Conservation (phyloP, 2,113 vertebrate species). For the Paramormyrops kingsleyae region DNA sequence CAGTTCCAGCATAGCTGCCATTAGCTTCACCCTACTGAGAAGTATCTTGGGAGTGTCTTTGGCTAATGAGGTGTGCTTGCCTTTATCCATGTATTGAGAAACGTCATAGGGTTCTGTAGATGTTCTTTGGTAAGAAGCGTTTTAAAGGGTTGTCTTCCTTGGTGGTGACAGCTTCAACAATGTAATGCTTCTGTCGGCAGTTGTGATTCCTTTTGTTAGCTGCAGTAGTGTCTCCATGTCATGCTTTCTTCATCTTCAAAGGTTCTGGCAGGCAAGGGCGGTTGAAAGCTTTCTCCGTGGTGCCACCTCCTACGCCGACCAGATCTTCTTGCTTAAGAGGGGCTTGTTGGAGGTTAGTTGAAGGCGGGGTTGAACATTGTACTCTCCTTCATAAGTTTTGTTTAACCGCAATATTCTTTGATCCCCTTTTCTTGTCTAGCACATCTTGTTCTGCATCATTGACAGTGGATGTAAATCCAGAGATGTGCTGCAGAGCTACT, state of each 20-base stretch:
- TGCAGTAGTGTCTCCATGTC: not conserved
- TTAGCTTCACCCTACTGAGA: not conserved
- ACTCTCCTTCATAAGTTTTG: not conserved
- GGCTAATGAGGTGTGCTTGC: not conserved
- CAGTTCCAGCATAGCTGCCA: not conserved
- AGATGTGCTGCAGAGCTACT: slow-evolving; percentile 97
- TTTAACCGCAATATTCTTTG: not conserved
- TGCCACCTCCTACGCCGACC: slow-evolving; percentile 95
- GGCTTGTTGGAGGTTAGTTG: slow-evolving; percentile 85
- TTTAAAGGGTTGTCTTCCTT: not conserved
- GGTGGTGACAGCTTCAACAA: not conserved
- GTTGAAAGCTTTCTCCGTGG: slow-evolving; percentile 97
- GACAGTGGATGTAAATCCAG: slow-evolving; percentile 94
- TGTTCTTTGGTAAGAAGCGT: not conserved
- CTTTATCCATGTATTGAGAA: not conserved
- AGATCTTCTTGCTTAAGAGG: slow-evolving; percentile 96
- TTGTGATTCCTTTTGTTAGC: not conserved
- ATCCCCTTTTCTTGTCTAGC: slow-evolving; percentile 51
- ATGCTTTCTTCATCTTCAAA: slow-evolving; percentile 35
- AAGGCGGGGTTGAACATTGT: not conserved
- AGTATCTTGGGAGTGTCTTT: not conserved
- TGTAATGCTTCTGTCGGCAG: not conserved
- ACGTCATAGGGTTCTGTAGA: not conserved
- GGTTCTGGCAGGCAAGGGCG: slow-evolving; percentile 97
- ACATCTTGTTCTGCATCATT: slow-evolving; percentile 98